Percentiles rank a stretch among this genome's conserved stretches.
Conservation (phyloP, 1,140 invertebrate genomes). For the Drosophila pectinifera region DNA sequence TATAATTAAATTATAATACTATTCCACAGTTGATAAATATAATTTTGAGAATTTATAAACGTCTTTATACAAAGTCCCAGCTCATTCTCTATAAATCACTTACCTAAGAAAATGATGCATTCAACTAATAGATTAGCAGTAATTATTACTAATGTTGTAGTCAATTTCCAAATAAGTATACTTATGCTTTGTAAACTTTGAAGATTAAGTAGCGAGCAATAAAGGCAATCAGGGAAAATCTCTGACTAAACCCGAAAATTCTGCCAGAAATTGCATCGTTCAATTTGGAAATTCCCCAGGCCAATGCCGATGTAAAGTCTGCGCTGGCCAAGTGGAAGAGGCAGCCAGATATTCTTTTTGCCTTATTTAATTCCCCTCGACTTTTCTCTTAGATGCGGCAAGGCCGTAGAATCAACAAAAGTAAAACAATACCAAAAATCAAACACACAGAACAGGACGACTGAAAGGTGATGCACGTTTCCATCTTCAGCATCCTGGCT, state of each 20-base stretch:
- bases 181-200: too few relatives aligned
- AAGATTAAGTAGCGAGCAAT: neutral
- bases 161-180: too few relatives aligned
- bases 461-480: slow-evolving; percentile 74
- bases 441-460: slow-evolving; percentile 70
- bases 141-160: neutral
- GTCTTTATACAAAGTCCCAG: too few relatives aligned
- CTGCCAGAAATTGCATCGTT: slow-evolving; percentile 13
- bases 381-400: slow-evolving; percentile 17
- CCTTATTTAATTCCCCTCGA: slow-evolving; percentile 65
- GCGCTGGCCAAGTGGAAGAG: slow-evolving; percentile 7
- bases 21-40: neutral
- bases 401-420: slow-evolving; percentile 69
- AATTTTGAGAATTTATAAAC: neutral
- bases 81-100: neutral
- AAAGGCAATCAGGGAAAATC: neutral
- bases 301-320: neutral
- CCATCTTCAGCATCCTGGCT: slow-evolving; percentile 13
- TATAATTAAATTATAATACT: too few relatives aligned
- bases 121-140: neutral
- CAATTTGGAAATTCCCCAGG: slow-evolving; percentile 45
- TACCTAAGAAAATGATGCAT: neutral
- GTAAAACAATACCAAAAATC: slow-evolving; percentile 83
- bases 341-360: slow-evolving; percentile 41
- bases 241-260: neutral